Base-by-base conservation (phyloP, 2,888 invertebrate genomes). In the Drosophila mimetica region DNA sequence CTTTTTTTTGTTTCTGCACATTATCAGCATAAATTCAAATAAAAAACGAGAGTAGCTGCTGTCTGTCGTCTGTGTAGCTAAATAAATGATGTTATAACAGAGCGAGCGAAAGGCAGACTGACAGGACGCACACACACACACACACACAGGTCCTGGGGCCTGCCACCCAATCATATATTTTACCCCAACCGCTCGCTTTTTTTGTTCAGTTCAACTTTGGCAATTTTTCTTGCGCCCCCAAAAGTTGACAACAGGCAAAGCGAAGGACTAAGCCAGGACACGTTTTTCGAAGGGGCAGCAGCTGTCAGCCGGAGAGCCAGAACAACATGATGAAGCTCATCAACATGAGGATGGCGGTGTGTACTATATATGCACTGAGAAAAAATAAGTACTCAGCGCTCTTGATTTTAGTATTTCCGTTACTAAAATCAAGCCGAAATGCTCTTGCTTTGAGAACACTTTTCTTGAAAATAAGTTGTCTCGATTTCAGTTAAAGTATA, bases 81-180 rank as follows among this genome's bases (percentile, higher is more conserved):
- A 85, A 86, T 86, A 86, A 86, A 86, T 86, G 85, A 86, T 86
- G 86, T 86, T 86, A 77, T 86, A 85, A 86, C 76, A 79, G 74
- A 82, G 77, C 76, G 65, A 65, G 70, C 53, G 69, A 52, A 66
- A 46, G 57, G 60, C 73, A 76, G 65, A 57, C 64, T 76, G 78
- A 82, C 75, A 77, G 74, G 61, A 67, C 64, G 65, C 63, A 67
- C 60, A 63, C 48, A 39, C 64, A 67, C 63, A 67, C 60, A 63
- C 64, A 67, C 63, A 67, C 60, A 63, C 48, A 39, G 42, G 60
- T 48, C 57, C 59, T 64, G 51, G 46, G 36, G 47, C 28, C 50
- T 41, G 57, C 34, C 69, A 51, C 61, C 64, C 75, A 73, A 66
- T 75, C 74, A 71, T 71, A 75, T 52, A 64, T 42, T 36, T 41